These are phyloP conservation scores for Sebastes taczanowskii DNA, from an alignment of 2,797 vertebrate genomes.

Conservation along the genomic window DNA sequence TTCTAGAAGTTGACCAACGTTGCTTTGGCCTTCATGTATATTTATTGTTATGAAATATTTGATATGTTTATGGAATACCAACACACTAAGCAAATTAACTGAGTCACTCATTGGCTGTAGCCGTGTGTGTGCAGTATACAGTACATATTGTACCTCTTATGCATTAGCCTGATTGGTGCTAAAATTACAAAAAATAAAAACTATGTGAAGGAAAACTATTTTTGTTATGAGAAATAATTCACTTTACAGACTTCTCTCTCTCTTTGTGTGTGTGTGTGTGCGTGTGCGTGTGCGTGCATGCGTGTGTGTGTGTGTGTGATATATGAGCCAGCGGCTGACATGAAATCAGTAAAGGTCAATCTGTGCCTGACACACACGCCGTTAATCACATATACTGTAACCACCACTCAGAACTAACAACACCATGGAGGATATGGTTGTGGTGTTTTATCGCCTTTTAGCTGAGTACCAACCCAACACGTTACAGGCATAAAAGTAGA, in stretches of 20 bases:
- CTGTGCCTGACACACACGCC: conserved; percentile 5
- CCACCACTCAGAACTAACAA: background rate
- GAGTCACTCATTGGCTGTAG: background rate
- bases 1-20: background rate
- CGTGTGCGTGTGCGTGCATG: fast-evolving
- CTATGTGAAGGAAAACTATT: background rate
- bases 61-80: conserved; percentile 4
- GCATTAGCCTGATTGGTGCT: conserved; percentile 48
- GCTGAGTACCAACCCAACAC: background rate
- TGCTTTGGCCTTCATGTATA: background rate
- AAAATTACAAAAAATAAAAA: conserved; percentile 9
- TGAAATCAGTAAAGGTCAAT: conserved; percentile 39
- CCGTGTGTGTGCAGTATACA: background rate
- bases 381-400: conserved; percentile 21
- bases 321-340: conserved; percentile 3
- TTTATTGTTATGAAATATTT: conserved; percentile 2
- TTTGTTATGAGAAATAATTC: background rate
- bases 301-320: background rate
- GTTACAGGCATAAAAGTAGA: background rate
- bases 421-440: background rate
- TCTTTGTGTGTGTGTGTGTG: too few species aligned
- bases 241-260: background rate
- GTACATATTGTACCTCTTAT: background rate
- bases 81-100: conserved; percentile 6
- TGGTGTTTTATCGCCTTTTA: conserved; percentile 32